Conservation (phyloP, 2,888 invertebrate species). For the Spilarctia lutea region DNA sequence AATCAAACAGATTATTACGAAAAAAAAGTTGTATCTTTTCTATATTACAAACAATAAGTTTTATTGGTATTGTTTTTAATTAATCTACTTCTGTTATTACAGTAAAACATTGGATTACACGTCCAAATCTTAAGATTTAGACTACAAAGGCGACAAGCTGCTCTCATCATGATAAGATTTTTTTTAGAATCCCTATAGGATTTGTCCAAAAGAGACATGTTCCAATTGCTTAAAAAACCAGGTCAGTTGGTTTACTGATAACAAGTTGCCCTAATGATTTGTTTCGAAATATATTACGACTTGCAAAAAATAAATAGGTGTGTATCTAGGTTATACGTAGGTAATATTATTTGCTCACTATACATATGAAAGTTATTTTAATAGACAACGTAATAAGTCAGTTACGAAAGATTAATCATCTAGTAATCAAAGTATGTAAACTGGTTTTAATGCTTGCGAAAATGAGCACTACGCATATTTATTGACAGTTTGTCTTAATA, state of each 20-base stretch:
- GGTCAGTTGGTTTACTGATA: not conserved
- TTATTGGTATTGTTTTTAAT: not conserved
- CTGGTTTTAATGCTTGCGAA: slow-evolving; percentile 30
- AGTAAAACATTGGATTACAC: not conserved
- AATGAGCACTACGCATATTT: slow-evolving; percentile 11
- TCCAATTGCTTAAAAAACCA: not conserved
- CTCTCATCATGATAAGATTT: not conserved
- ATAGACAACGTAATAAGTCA: slow-evolving; percentile 28
- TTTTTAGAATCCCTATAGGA: not conserved
- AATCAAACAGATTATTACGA: too few relatives aligned
- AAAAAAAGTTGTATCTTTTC: too few relatives aligned
- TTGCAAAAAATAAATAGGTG: slow-evolving; percentile 13
- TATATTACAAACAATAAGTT: not conserved
- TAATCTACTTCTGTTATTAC: not conserved
- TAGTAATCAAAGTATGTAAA: slow-evolving; percentile 27
- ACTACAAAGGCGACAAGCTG: not conserved
- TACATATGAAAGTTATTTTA: slow-evolving; percentile 29
- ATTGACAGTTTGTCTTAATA: too few relatives aligned
- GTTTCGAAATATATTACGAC: slow-evolving; percentile 22
- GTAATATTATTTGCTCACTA: slow-evolving; percentile 24
- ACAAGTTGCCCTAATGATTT: not conserved
- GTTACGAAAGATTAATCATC: slow-evolving; percentile 35
- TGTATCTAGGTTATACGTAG: slow-evolving; percentile 16
- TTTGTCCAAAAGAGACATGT: not conserved
- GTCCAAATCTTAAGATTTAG: not conserved